Evolutionary conservation across 2,113 vertebrate species (phyloP), one percentile per base, ranked within the genome.

Genomic region (Henicopernis longicauda): DNA sequence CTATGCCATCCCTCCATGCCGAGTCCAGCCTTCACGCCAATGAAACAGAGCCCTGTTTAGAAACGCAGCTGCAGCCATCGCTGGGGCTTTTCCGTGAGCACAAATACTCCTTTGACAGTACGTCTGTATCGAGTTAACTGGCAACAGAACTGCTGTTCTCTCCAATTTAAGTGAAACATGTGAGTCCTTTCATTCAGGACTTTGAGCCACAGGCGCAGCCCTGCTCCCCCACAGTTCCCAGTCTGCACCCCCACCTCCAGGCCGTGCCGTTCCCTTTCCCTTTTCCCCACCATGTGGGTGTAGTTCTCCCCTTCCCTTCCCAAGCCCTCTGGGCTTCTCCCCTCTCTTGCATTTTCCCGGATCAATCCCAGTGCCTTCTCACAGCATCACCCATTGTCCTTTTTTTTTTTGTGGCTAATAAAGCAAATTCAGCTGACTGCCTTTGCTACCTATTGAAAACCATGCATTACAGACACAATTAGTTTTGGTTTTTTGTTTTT

Each of bases 31-130:
- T 83, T 74, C 67, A 34, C 0, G 0, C 25, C 0, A 0, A 16
- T 77, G 84, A 94, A 96, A 93, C 82, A 96, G 90, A 95, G 84
- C 62, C 84, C 91, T 88, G 77, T 95, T 97, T 77, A 84, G 85
- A 93, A 95, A 36, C 1, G 23, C 91, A 97, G 89, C 95, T 94
- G 94, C 93, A 88, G 44, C 63, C 70, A 78, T 76, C 74, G 73
- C 45, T 4, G 5, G 15, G 44, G 23, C 70, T 93, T 92, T 95
- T 61, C 65, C 83, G 32, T 5, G 86, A 90, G 57, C 42, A 97
- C 83, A 96, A 94, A 94, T 95, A 94, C 94, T 96, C 72, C 93
- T 95, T 95, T 97, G 93, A 95, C 89, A 85, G 87, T 23, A 67
- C 72, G 67, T 84, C 92, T 91, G 66, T 77, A 82, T n/a, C 3